Base-by-base conservation (phyloP, 2,888 invertebrate genomes). In the Sericinus montela region DNA sequence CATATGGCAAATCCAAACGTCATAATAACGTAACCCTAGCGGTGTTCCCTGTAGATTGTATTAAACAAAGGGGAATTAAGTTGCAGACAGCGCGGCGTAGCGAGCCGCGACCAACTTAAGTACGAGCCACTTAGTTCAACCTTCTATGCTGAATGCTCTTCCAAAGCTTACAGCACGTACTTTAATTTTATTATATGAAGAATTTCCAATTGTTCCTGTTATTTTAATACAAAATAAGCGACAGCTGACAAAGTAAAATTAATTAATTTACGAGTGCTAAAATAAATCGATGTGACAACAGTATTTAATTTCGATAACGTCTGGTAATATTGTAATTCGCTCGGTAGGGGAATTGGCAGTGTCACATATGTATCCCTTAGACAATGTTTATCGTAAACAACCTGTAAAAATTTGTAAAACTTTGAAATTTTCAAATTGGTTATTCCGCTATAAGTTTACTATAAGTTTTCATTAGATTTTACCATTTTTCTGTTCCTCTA, bases 21-120 rank as follows among this genome's bases (percentile, higher is more conserved):
- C 76, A 74, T 75, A 72, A 70, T 75, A 80, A 74, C 70, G 70
- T 70, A 69, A 73, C 77, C 69, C 66, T 64, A 63, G 67, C 65
- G 58, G 71, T 70, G 73, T 67, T 74, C 72, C 65, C 66, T 57
- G 77, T 77, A 76, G 78, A 80, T 77, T 75, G 70, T 74, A 75
- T 75, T 78, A 75, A 76, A 76, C 74, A 80, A 79, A 77, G 71
- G 74, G 65, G 75, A 68, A 79, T 79, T 78, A 79, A 76, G 75
- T 69, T 73, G 73, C 67, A 75, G 73, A 76, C 71, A 75, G 72
- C 34, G 55, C 63, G 70, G 72, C 58, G 72, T 66, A 69, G 70
- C 72, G 70, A 77, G 65, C 70, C 72, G 67, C 68, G 69, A 75
- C 72, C 67, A 63, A 65, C 66, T 62, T 60, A 66, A 66, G 62